Evolutionary conservation across 2,888 invertebrate genomes (phyloP).

Genomic region (Lymantria monacha): DNA sequence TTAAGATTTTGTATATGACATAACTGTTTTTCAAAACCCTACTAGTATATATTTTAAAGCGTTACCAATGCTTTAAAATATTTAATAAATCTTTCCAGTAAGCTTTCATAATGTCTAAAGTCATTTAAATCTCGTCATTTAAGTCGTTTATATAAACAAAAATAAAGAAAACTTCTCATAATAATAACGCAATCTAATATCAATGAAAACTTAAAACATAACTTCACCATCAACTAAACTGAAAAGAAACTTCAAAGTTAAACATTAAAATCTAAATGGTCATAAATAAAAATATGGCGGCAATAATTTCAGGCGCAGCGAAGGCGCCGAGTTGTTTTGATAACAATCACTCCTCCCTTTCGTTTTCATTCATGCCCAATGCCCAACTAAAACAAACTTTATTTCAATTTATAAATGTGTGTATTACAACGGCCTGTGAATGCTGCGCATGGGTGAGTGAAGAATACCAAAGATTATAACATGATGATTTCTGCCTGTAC

Average conservation of each 20-base stretch:
- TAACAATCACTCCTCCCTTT: conserved; percentile 67
- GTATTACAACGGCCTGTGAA: conserved; percentile 47
- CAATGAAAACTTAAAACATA: too few relatives aligned
- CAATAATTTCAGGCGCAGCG: conserved; percentile 25
- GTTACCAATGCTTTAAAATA: too few relatives aligned
- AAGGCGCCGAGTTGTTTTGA: conserved; percentile 51
- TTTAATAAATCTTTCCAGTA: too few relatives aligned
- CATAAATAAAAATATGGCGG: conserved; percentile 28
- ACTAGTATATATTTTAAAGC: too few relatives aligned
- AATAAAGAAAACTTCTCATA: too few relatives aligned
- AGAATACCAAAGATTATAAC: conserved; percentile 47
- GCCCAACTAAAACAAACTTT: conserved; percentile 81
- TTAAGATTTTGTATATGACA: too few relatives aligned
- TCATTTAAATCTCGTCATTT: too few relatives aligned
- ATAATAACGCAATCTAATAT: too few relatives aligned
- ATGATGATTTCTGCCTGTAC: conserved; percentile 15
- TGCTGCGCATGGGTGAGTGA: conserved; percentile 69
- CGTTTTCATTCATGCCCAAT: conserved; percentile 77
- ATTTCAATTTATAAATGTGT: conserved; percentile 77
- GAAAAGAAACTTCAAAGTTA: neutral
- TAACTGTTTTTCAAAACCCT: too few relatives aligned
- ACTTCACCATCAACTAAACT: too few relatives aligned
- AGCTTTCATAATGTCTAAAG: too few relatives aligned
- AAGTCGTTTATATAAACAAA: too few relatives aligned
- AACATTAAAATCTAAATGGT: conserved; percentile 18